Evolutionary conservation across 2,888 invertebrate genomes (phyloP), one percentile per base, ranked within the genome.

Genomic region (Nephrocerus scutellatus): DNA sequence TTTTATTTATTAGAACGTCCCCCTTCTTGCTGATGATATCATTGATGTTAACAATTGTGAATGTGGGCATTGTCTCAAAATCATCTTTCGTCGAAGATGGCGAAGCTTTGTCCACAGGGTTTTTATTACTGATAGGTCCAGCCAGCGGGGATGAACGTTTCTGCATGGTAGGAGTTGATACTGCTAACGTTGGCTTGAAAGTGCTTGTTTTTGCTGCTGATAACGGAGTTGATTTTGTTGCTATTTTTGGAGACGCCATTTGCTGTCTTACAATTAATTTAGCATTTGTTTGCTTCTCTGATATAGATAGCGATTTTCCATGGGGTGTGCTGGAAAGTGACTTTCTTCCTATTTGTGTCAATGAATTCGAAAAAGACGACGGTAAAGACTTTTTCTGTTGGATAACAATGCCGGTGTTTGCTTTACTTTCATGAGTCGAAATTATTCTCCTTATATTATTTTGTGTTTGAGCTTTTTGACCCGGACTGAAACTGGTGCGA

Each of bases 21-120:
- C 62, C 63, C 24, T 59, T 60, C 43, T 67, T 67, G 36, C 66
- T 66, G 4, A 68, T 66, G 36, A 68, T 68, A 40, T 68, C 67
- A 43, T 65, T 60, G 8, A 68, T 66, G 39, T 68, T 68, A 6
- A 68, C 68, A 34, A 68, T 68, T 16, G 68, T 68, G 36, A 68
- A 68, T 7, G 68, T 68, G n/a, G 65, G 66, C 59, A 62, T 63
- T 10, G 54, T 55, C 38, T 60, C 59, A 23, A 57, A 57, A 33
- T 66, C 65, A 33, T 66, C 64, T 9, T 49, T 44, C 0, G 57
- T 54, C 1, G 54, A 48, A 3, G 50, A 38, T 3, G 48, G 46
- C 14, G 46, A 39, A n/a, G 44, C 34, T 3, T 49, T n/a, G n/a
- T n/a, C n/a, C n/a, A n/a, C 49, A 29, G 36, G 14, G 8, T 48